These are phyloP conservation scores for Ylistrum balloti DNA, from an alignment of 1,140 invertebrate genomes.

Conservation along the genomic window DNA sequence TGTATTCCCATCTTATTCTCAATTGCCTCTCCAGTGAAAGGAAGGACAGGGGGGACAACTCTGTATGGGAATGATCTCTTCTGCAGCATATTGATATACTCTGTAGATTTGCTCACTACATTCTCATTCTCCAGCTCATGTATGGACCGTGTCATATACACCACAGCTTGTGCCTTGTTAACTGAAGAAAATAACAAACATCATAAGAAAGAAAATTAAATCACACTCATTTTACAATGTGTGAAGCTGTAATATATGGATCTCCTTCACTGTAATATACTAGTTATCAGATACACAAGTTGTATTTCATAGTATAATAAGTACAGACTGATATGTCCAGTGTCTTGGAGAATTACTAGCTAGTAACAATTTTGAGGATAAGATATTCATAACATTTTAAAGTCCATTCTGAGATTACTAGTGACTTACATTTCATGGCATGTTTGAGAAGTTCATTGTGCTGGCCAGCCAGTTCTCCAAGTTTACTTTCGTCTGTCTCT, in stretches of 20 bases:
- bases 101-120: conserved; percentile 72
- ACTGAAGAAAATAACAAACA: conserved; percentile 66
- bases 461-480: conserved; percentile 63
- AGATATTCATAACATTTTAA: too few relatives aligned
- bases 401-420: too few relatives aligned
- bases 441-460: conserved; percentile 71
- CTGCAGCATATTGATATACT: conserved; percentile 72
- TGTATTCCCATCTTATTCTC: conserved; percentile 64
- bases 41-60: conserved; percentile 76
- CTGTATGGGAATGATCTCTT: conserved; percentile 68
- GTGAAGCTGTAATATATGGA: too few relatives aligned
- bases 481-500: conserved; percentile 57
- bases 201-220: neutral
- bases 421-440: conserved; percentile 72
- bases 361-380: too few relatives aligned
- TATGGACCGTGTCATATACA: conserved; percentile 76
- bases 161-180: conserved; percentile 73
- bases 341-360: too few relatives aligned
- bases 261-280: too few relatives aligned
- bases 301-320: too few relatives aligned
- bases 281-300: too few relatives aligned
- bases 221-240: neutral
- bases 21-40: conserved; percentile 71
- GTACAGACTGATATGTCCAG: too few relatives aligned
- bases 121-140: conserved; percentile 76